Base-by-base conservation (phyloP, 2,888 invertebrate species). In the Limnephilus auricula region DNA sequence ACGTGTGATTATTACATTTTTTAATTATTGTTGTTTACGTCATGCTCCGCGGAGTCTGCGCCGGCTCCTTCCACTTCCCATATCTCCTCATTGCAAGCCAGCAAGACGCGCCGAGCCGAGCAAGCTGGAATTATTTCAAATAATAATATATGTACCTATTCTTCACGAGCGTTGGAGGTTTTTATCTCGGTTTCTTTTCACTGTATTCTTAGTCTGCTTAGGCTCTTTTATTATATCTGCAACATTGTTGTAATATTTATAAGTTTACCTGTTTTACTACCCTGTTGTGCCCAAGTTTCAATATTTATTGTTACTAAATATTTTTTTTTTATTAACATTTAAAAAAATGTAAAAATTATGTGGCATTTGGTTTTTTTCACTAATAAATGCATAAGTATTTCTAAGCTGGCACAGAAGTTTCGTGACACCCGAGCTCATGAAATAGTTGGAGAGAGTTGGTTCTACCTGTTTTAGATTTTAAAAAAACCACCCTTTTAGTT, bases 21-120 rank as follows among this genome's bases (percentile, higher is more conserved):
- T 89, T 92, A 92, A 92, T 91, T 91, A 91, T 92, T 91, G 92
- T 92, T 92, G 89, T 92, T 92, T 91, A 89, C 92, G 92, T 92
- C 92, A 92, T 79, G 92, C 86, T 34, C 80, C 13, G 79, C 30
- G 79, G 37, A 31, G 79, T 88, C 89, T 34, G 80, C 80, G n/a
- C n/a, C 37, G n/a, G 30, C 30, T 34, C 37, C 84, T 84, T 84
- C 65, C 65, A 65, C 25, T 65, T 65, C 65, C 25, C 25, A 65
- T 65, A 65, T 65, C 65, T 65, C 65, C 65, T 65, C 65, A 2
- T 65, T 65, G 65, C 50, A 15, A 50, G 13, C 84, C 25, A 13
- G 34, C 85, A n/a, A 45, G n/a, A 45, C 45, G 13, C n/a, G 37
- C n/a, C 45, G 13, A 18, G 40, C 30, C 45, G 85, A 85, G 85